phyloP scores from a whole-genome alignment of 2,113 vertebrate species.

The Nothobranchius kuhntae region DNA sequence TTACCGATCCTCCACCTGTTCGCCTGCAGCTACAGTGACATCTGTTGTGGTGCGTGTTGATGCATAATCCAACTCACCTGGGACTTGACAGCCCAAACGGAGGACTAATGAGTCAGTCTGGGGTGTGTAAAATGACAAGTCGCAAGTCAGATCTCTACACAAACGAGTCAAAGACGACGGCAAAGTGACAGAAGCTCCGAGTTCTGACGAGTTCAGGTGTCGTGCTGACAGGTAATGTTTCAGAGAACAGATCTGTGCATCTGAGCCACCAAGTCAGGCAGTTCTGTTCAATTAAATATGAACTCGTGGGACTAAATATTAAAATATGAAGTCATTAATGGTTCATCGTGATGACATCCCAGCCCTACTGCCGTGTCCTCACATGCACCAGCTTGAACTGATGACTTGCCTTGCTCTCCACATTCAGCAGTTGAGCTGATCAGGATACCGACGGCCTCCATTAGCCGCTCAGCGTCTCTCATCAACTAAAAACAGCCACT shows the following conservation, averaged over 20 bases:
- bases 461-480: slow-evolving; percentile 29
- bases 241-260: no score
- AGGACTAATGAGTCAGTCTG: slow-evolving; percentile 6
- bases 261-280: no score
- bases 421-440: slow-evolving; percentile 26
- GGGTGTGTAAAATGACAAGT: neutral
- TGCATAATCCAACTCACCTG: neutral
- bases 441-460: slow-evolving; percentile 18
- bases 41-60: neutral
- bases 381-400: slow-evolving; percentile 24
- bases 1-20: slow-evolving; percentile 28
- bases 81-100: slow-evolving; percentile 16
- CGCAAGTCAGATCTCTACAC: neutral
- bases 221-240: no score
- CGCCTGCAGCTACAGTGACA: slow-evolving; percentile 35
- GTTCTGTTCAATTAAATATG: no score
- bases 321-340: no score
- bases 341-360: no score
- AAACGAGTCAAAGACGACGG: neutral
- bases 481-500: slow-evolving; percentile 41
- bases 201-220: no score
- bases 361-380: neutral
- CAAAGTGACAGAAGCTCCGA: neutral
- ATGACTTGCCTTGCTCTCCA: slow-evolving; percentile 25
- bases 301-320: no score